Evolutionary conservation across 2,113 vertebrate species (phyloP).

Genomic region (Pelmatolapia mariae): DNA sequence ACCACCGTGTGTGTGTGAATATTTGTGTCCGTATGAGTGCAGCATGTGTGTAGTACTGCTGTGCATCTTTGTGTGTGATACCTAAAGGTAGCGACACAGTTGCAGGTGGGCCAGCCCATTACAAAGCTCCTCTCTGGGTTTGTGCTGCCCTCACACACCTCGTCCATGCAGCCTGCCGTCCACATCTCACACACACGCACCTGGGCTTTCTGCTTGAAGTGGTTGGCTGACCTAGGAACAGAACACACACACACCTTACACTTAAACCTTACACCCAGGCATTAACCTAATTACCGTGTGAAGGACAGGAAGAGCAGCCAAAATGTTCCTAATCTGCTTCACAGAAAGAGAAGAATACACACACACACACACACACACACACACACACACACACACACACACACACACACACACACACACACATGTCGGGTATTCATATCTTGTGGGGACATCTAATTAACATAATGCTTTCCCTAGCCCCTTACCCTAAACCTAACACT

Average conservation of each 20-base stretch:
- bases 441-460: not conserved
- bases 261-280: not conserved
- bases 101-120: slow-evolving; percentile 93
- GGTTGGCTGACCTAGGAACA: slow-evolving; percentile 56
- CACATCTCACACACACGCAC: slow-evolving; percentile 86
- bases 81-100: slow-evolving; percentile 92
- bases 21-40: not conserved
- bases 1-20: not conserved
- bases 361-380: not conserved
- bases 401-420: not conserved
- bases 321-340: not conserved
- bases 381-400: not conserved
- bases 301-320: not conserved
- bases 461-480: not conserved
- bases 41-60: not conserved
- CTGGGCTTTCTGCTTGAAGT: slow-evolving; percentile 85
- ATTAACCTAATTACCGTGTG: not conserved
- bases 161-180: slow-evolving; percentile 87
- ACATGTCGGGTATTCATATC: not conserved
- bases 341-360: not conserved
- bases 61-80: slow-evolving; percentile 41
- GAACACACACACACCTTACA: not conserved
- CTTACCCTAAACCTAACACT: not conserved
- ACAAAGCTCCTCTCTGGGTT: slow-evolving; percentile 84
- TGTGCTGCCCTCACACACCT: slow-evolving; percentile 90